Evolutionary conservation across 1,140 invertebrate genomes (phyloP).

Genomic region (Drosophila watanabei): DNA sequence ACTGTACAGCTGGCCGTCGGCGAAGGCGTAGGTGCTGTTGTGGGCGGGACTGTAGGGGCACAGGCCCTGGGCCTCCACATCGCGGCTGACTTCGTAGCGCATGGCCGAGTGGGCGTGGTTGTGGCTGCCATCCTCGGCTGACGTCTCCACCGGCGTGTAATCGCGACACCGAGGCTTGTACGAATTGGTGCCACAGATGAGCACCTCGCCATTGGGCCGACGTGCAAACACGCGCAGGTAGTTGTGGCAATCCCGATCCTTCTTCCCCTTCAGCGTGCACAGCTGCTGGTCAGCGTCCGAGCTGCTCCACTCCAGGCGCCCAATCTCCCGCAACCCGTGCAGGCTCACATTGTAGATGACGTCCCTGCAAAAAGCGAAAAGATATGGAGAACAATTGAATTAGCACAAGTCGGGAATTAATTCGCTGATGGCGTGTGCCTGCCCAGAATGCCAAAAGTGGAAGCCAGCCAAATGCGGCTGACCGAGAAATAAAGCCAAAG

Average conservation of each 20-base stretch:
- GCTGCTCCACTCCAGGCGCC: conserved; percentile 93
- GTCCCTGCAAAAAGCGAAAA: conserved; percentile 87
- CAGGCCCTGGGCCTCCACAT: conserved; percentile 93
- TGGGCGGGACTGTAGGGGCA: conserved; percentile 97
- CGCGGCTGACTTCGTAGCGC: conserved; percentile 86
- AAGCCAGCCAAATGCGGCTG: conserved; percentile 45
- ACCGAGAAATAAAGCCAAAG: conserved; percentile 37
- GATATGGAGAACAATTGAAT: conserved; percentile 85
- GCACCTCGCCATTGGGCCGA: conserved; percentile 90
- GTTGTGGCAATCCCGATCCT: conserved; percentile 96
- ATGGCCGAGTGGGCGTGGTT: conserved; percentile 21
- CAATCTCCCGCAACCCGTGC: conserved; percentile 89
- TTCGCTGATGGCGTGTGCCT: conserved; percentile 63
- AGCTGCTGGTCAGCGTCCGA: conserved; percentile 92
- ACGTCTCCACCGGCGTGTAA: conserved; percentile 56
- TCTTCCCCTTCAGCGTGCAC: conserved; percentile 95
- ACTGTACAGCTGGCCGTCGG: conserved; percentile 95
- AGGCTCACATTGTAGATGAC: conserved; percentile 93
- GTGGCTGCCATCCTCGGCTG: conserved; percentile 28
- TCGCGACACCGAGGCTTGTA: conserved; percentile 96
- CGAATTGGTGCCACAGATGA: conserved; percentile 98
- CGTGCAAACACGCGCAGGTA: conserved; percentile 94
- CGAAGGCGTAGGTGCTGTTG: conserved; percentile 95
- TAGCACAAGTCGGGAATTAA: conserved; percentile 69
- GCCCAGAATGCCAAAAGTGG: conserved; percentile 61